Conservation (phyloP, 37 sponge, comb jelly and placozoan genomes). For the Agelas oroides region DNA sequence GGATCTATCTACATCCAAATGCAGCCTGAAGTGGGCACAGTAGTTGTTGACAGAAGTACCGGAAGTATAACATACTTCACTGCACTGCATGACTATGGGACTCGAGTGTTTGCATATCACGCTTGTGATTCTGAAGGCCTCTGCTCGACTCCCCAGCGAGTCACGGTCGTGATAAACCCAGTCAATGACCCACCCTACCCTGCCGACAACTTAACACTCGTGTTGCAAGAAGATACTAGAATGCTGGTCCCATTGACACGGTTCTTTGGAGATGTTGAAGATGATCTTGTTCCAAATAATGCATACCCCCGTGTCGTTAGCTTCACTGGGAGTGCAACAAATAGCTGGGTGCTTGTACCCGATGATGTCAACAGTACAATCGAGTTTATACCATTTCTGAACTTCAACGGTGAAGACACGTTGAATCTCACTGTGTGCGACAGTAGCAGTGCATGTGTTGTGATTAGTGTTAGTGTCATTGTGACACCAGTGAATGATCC, state of each 20-base stretch:
- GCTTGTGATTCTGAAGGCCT: constrained; percentile 78
- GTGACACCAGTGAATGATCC: constrained; percentile 79
- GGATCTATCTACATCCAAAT: constrained; percentile 52
- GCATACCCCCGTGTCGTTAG: constrained; percentile 26
- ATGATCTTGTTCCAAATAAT: constrained; percentile 55
- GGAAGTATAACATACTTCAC: constrained; percentile 69
- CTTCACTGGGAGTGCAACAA: neutral
- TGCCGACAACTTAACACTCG: constrained; percentile 30
- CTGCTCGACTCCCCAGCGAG: constrained; percentile 55
- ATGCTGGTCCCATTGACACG: constrained; percentile 33
- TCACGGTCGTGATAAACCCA: constrained; percentile 63
- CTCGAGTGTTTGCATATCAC: constrained; percentile 48
- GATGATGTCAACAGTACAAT: constrained; percentile 6
- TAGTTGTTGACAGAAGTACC: constrained; percentile 32
- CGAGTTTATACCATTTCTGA: constrained; percentile 24
- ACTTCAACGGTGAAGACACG: constrained; percentile 45
- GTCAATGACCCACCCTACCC: constrained; percentile 88
- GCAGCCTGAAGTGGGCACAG: constrained; percentile 59
- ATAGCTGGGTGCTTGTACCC: neutral
- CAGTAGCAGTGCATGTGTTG: constrained; percentile 44
- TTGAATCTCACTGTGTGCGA: constrained; percentile 74
- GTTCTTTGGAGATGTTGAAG: constrained; percentile 86
- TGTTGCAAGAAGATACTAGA: constrained; percentile 65
- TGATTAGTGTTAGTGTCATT: constrained; percentile 39
- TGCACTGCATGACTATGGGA: constrained; percentile 68